phyloP scores from a whole-genome alignment of 2,888 invertebrate genomes.

The Penaeus monodon region DNA sequence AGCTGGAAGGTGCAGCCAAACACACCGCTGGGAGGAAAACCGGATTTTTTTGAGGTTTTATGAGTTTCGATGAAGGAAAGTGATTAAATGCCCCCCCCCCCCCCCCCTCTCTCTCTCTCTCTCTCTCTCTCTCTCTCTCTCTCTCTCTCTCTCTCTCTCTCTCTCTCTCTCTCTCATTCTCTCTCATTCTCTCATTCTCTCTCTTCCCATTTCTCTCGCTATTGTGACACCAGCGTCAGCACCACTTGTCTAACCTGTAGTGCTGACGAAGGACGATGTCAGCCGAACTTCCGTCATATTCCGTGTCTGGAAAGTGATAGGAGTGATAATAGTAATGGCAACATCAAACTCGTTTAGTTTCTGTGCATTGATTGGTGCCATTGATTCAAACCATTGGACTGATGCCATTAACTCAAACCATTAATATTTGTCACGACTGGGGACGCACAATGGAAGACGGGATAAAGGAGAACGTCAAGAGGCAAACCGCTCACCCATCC shows the following conservation, averaged over 20 bases:
- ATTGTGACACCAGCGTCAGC: no score
- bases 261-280: conserved; percentile 42
- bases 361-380: not conserved
- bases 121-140: no score
- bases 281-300: conserved; percentile 42
- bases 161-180: no score
- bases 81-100: no score
- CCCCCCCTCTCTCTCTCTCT: no score
- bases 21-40: conserved; percentile 39
- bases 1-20: conserved; percentile 62
- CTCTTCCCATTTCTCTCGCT: no score
- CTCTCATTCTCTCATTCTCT: no score
- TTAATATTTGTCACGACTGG: no score
- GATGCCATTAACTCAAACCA: not conserved
- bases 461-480: no score
- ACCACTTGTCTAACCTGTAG: conserved; percentile 32
- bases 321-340: not conserved
- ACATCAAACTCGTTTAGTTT: not conserved
- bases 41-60: no score
- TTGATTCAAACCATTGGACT: not conserved
- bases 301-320: conserved; percentile 32
- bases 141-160: no score
- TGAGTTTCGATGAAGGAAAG: not conserved
- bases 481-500: conserved; percentile 43
- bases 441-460: not conserved